These are phyloP conservation scores for Columba guinea DNA, from an alignment of 2,797 vertebrate species.

Conservation along the genomic window DNA sequence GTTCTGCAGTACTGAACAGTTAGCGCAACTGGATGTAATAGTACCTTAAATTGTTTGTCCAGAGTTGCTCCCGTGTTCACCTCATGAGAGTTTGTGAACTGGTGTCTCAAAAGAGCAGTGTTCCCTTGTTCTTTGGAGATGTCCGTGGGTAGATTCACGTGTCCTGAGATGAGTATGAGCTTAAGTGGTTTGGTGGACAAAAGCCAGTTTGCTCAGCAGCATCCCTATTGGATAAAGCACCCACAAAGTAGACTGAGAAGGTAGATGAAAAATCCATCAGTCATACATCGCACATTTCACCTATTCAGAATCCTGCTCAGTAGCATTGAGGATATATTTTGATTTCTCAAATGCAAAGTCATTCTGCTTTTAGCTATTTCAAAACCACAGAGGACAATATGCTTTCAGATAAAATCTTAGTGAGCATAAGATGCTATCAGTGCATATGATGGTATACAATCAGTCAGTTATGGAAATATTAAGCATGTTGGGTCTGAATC, in stretches of 20 bases:
- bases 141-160: neutral
- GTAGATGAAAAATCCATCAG: conserved; percentile 8
- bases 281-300: neutral
- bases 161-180: neutral
- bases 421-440: neutral
- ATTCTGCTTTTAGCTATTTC: conserved; percentile 20
- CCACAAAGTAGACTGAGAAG: neutral
- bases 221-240: neutral
- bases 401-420: conserved; percentile 20
- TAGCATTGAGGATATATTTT: conserved; percentile 9
- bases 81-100: neutral
- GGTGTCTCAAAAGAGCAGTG: neutral
- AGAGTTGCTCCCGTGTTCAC: neutral
- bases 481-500: neutral
- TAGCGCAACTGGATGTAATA: neutral
- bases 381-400: neutral
- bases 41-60: neutral
- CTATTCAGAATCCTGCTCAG: neutral
- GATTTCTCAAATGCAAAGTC: conserved; percentile 46
- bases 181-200: conserved; percentile 32
- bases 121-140: neutral
- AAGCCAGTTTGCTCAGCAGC: conserved; percentile 7
- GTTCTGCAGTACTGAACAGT: neutral
- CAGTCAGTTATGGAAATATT: neutral
- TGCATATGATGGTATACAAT: neutral